Conservation (phyloP, 1,140 invertebrate species). For the Hylaeus volcanicus region DNA sequence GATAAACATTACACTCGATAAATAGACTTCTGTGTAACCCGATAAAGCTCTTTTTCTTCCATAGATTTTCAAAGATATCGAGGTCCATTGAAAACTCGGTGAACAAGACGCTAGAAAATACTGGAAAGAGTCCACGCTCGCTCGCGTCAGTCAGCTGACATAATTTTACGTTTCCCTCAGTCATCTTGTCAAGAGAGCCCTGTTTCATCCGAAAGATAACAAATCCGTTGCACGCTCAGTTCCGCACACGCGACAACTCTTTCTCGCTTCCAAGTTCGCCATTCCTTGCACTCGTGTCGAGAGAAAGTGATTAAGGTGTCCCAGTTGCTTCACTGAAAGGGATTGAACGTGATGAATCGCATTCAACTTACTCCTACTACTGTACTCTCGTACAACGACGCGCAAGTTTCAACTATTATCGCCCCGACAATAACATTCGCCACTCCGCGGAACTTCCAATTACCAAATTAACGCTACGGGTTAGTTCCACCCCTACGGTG, state of each 20-base stretch:
- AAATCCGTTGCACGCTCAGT: background rate
- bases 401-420: background rate
- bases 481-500: background rate
- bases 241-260: background rate
- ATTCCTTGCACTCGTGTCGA: background rate
- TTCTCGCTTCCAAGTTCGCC: background rate
- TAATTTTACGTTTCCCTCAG: too few species aligned
- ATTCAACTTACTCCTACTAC: background rate
- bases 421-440: background rate
- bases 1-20: too few species aligned
- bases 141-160: too few species aligned
- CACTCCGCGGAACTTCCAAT: background rate
- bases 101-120: too few species aligned
- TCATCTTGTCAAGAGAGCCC: too few species aligned
- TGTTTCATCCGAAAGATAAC: too few species aligned
- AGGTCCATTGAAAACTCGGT: too few species aligned
- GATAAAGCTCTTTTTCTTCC: too few species aligned
- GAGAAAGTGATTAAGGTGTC: background rate
- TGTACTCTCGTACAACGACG: background rate
- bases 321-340: slow-evolving; percentile 4
- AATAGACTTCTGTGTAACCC: too few species aligned
- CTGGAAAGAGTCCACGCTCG: too few species aligned
- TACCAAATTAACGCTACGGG: background rate
- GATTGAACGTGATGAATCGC: background rate
- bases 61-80: too few species aligned